Evolutionary conservation across 2,888 invertebrate species (phyloP).

Genomic region (Pachydiplax longipennis): DNA sequence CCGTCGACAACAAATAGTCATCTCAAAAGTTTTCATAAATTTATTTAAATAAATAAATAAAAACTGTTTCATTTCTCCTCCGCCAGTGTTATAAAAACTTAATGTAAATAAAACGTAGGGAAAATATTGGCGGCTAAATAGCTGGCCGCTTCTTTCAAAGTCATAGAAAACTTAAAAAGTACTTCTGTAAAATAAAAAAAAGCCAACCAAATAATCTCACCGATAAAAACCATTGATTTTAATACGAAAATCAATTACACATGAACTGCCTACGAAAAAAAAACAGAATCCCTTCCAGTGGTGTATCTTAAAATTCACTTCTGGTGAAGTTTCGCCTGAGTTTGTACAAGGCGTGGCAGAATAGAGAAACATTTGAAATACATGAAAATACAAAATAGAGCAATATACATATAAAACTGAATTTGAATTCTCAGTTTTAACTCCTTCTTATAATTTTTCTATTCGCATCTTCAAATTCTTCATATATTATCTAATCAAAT

Average conservation of each 20-base stretch:
- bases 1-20: not conserved
- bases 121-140: slow-evolving; percentile 14
- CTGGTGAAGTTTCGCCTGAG: slow-evolving; percentile 25
- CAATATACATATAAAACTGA: not conserved
- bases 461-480: not conserved
- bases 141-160: not conserved
- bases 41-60: not conserved
- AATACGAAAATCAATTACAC: slow-evolving; percentile 23
- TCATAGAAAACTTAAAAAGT: slow-evolving; percentile 14
- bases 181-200: not conserved
- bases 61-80: not conserved
- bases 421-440: not conserved
- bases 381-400: not conserved
- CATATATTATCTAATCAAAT: not conserved
- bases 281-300: slow-evolving; percentile 27
- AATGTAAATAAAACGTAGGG: slow-evolving; percentile 31
- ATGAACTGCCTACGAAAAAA: slow-evolving; percentile 27
- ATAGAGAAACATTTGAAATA: not conserved
- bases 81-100: not conserved
- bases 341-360: slow-evolving; percentile 39
- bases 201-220: slow-evolving; percentile 27
- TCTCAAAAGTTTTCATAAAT: not conserved
- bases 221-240: slow-evolving; percentile 24
- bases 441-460: not conserved
- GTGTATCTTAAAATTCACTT: slow-evolving; percentile 25